Evolutionary conservation across 2,888 invertebrate genomes (phyloP).

Genomic region (Pheosia gnoma): DNA sequence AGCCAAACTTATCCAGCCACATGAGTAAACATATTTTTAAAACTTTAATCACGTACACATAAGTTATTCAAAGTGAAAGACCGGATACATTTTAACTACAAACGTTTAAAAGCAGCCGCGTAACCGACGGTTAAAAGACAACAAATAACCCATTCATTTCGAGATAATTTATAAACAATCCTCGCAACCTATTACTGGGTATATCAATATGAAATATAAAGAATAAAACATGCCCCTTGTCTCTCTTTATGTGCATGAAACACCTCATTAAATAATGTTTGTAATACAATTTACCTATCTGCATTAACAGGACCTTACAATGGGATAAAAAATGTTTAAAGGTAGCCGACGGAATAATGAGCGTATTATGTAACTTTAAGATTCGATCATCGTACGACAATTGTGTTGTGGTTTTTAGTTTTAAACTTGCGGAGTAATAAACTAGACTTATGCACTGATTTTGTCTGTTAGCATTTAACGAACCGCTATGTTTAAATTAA

Average conservation of each 20-base stretch:
- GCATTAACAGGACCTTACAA: conserved; percentile 58
- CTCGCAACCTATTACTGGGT: conserved; percentile 44
- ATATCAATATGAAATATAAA: conserved; percentile 53
- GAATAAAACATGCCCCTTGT: conserved; percentile 41
- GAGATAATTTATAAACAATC: conserved; percentile 62
- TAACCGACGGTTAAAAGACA: conserved; percentile 54
- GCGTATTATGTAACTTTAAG: conserved; percentile 27
- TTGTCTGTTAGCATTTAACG: too few relatives aligned
- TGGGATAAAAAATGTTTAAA: conserved; percentile 67
- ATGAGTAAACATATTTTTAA: conserved; percentile 26
- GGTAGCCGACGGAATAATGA: conserved; percentile 47
- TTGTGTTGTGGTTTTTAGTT: conserved; percentile 16
- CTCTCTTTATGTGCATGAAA: conserved; percentile 62
- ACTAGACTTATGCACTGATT: too few relatives aligned
- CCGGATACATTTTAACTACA: conserved; percentile 57
- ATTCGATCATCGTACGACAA: conserved; percentile 23
- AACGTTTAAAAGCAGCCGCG: conserved; percentile 47
- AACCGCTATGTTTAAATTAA: too few relatives aligned
- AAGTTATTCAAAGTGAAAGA: conserved; percentile 57
- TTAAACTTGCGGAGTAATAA: background rate
- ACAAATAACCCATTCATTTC: conserved; percentile 64
- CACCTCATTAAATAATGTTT: conserved; percentile 67
- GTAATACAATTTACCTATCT: conserved; percentile 62
- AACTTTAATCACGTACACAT: conserved; percentile 52
- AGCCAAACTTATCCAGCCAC: background rate